Percentiles rank a stretch among this genome's conserved stretches.
Conservation (phyloP, 1,140 invertebrate species). For the Teleopsis dalmanni region DNA sequence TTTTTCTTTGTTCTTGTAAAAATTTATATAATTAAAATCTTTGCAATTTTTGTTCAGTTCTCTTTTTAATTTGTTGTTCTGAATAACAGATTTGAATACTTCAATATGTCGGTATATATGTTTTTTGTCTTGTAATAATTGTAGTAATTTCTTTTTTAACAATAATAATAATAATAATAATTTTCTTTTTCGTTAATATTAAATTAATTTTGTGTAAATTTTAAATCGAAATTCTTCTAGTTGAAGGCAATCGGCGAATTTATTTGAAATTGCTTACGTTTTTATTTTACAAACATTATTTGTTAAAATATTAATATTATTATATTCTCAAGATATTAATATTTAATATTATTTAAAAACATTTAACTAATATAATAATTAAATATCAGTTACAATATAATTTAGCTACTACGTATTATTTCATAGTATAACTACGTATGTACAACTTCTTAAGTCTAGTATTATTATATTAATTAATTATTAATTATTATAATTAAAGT, state of each 20-base stretch:
- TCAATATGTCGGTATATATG: no score
- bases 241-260: conserved; percentile 45
- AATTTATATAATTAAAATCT: conserved; percentile 14
- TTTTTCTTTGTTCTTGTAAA: no score
- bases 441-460: no score
- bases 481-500: no score
- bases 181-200: conserved; percentile 3
- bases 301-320: conserved; percentile 9
- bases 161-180: not conserved
- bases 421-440: no score
- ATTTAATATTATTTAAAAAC: no score
- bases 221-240: conserved; percentile 44
- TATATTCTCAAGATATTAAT: not conserved
- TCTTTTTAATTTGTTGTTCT: conserved; percentile 11
- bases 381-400: no score
- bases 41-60: conserved; percentile 15
- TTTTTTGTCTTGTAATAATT: not conserved
- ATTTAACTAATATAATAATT: no score
- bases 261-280: conserved; percentile 44
- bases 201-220: conserved; percentile 4
- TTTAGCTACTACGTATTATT: no score
- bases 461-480: no score
- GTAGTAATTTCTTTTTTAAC: conserved; percentile 5
- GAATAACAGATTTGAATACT: no score
- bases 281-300: conserved; percentile 32